These are phyloP conservation scores for Neoitamus cyanurus DNA, from an alignment of 2,888 invertebrate genomes.

Conservation along the genomic window DNA sequence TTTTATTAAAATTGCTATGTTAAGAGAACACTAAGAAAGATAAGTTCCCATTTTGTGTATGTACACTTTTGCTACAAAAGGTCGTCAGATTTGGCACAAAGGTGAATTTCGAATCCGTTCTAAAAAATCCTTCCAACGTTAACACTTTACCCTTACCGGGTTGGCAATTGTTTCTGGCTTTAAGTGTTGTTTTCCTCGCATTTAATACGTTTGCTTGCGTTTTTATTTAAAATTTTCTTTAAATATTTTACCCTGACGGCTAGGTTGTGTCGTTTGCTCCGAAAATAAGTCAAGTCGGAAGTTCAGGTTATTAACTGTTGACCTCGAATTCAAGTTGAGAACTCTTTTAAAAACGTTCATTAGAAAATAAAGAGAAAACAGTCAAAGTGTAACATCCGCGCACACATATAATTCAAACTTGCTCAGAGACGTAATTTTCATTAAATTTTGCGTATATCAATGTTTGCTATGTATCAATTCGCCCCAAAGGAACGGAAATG, in stretches of 20 bases:
- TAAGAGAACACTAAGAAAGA: not conserved
- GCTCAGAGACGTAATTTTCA: not conserved
- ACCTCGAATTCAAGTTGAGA: not conserved
- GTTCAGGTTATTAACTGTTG: not conserved
- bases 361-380: not conserved
- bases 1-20: not conserved
- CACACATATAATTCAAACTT: not conserved
- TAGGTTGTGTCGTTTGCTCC: constrained; percentile 37
- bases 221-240: not conserved
- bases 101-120: not conserved
- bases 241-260: constrained; percentile 50
- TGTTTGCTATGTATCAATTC: not conserved
- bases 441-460: not conserved
- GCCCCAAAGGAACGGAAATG: not conserved
- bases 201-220: not conserved
- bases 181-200: not conserved
- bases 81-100: constrained; percentile 29
- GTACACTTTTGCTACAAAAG: constrained; percentile 19
- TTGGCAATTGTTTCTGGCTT: constrained; percentile 3
- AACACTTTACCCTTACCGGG: not conserved
- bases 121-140: constrained; percentile 27
- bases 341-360: not conserved
- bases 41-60: not conserved
- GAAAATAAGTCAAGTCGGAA: not conserved
- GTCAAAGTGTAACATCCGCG: not conserved